phyloP scores from a whole-genome alignment of 2,888 invertebrate genomes.

The Monochamus alternatus region DNA sequence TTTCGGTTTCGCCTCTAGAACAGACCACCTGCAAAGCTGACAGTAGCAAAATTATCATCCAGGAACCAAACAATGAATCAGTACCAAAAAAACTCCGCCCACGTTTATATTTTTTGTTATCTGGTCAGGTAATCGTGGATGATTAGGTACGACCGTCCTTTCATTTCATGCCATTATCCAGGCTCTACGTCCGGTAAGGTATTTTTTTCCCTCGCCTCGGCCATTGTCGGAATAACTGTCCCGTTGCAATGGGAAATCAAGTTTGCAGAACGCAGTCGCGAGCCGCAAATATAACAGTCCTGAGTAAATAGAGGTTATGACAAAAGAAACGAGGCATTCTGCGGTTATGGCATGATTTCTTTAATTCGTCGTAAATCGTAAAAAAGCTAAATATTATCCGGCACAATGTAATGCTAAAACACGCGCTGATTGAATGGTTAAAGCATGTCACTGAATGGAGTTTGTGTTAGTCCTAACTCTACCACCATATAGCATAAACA shows the following conservation, averaged over 20 bases:
- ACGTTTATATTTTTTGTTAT: not conserved
- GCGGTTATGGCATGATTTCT: slow-evolving; percentile 10
- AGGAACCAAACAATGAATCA: not conserved
- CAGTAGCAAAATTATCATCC: no score
- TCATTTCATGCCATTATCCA: not conserved
- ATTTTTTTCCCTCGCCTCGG: not conserved
- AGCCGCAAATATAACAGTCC: not conserved
- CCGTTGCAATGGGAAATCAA: not conserved
- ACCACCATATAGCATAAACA: no score
- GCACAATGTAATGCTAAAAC: slow-evolving; percentile 7
- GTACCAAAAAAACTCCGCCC: not conserved
- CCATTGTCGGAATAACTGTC: not conserved
- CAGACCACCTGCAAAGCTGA: no score
- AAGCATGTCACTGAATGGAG: slow-evolving; percentile 4
- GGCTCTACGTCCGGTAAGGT: not conserved
- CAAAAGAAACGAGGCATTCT: slow-evolving; percentile 3
- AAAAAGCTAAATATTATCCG: slow-evolving; percentile 13
- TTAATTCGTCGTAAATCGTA: slow-evolving; percentile 7
- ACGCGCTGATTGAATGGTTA: slow-evolving; percentile 8
- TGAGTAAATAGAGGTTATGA: slow-evolving; percentile 2
- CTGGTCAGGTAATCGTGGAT: not conserved
- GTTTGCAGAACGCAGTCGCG: not conserved
- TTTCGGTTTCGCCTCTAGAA: no score
- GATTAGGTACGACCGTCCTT: not conserved
- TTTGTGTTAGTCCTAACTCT: not conserved